Evolutionary conservation across 2,797 vertebrate species (phyloP).

Genomic region (Xerus rutilus): DNA sequence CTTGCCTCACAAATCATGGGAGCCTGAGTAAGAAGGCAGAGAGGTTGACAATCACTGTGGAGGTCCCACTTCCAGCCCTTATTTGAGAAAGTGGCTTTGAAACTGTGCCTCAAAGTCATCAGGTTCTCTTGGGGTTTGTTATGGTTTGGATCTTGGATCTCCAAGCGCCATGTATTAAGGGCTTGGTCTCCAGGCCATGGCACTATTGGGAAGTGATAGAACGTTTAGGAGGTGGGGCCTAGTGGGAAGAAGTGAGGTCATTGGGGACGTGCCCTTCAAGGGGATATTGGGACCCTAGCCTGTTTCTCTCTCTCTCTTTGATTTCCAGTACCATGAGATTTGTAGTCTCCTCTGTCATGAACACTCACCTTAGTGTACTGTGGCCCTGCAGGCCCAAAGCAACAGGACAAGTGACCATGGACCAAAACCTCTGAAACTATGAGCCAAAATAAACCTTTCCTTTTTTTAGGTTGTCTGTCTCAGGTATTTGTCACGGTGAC

Average conservation of each 20-base stretch:
- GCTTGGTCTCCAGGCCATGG: neutral
- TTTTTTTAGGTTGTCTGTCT: neutral
- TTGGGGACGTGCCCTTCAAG: neutral
- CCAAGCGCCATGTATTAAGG: neutral
- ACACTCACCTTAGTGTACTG: neutral
- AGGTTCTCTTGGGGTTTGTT: neutral
- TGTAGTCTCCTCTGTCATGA: neutral
- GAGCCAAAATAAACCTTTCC: neutral
- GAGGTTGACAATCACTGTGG: neutral
- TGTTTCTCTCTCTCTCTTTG: no score
- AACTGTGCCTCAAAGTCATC: neutral
- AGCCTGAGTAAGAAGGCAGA: neutral
- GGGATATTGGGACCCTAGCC: neutral
- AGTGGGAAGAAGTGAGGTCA: neutral
- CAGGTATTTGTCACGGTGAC: neutral
- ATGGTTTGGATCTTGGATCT: neutral
- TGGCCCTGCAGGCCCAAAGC: neutral
- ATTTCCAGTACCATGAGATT: neutral
- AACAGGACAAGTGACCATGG: neutral
- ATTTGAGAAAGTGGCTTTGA: neutral
- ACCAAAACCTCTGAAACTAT: neutral
- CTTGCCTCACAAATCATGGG: neutral
- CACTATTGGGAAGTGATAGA: neutral
- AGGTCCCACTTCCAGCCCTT: neutral
- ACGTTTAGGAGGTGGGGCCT: neutral